Conservation (phyloP, 2,113 vertebrate genomes). For the Sinocyclocheilus maitianheensis region DNA sequence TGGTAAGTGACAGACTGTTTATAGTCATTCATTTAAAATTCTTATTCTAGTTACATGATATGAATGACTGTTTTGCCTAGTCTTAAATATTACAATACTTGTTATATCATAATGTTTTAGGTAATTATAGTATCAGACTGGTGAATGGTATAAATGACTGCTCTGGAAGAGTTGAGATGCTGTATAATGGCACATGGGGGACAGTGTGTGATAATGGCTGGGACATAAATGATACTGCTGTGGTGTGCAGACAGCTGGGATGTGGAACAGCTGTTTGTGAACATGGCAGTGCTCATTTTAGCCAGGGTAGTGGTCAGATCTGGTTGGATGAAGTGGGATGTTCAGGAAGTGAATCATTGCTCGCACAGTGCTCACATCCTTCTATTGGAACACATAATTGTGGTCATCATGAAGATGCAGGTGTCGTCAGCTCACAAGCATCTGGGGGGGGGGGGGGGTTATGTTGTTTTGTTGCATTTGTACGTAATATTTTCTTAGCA, state of each 20-base stretch:
- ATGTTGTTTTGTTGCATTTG: too few species aligned
- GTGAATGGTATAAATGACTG: not conserved
- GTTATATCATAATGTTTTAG: slow-evolving; percentile 38
- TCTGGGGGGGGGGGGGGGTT: too few species aligned
- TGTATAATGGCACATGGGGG: slow-evolving; percentile 1
- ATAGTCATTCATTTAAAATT: too few species aligned
- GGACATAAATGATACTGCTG: not conserved
- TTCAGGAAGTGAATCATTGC: slow-evolving; percentile 55
- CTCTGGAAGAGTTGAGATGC: slow-evolving; percentile 64
- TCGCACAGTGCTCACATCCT: slow-evolving; percentile 57
- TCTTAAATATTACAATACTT: too few species aligned
- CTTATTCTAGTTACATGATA: too few species aligned
- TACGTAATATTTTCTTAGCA: too few species aligned
- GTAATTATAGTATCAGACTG: slow-evolving; percentile 53
- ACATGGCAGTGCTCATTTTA: slow-evolving; percentile 56
- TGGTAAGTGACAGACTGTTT: too few species aligned
- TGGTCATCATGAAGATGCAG: slow-evolving; percentile 66
- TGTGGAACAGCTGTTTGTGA: slow-evolving; percentile 52
- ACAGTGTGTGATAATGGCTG: not conserved
- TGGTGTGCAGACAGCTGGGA: slow-evolving; percentile 55
- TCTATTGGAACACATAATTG: slow-evolving; percentile 57
- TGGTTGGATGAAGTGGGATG: slow-evolving; percentile 70
- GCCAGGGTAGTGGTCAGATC: slow-evolving; percentile 58
- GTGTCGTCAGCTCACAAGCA: slow-evolving; percentile 56
- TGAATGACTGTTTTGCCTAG: too few species aligned